Conservation (phyloP, 2,113 vertebrate genomes). For the Brachionichthys hirsutus region DNA sequence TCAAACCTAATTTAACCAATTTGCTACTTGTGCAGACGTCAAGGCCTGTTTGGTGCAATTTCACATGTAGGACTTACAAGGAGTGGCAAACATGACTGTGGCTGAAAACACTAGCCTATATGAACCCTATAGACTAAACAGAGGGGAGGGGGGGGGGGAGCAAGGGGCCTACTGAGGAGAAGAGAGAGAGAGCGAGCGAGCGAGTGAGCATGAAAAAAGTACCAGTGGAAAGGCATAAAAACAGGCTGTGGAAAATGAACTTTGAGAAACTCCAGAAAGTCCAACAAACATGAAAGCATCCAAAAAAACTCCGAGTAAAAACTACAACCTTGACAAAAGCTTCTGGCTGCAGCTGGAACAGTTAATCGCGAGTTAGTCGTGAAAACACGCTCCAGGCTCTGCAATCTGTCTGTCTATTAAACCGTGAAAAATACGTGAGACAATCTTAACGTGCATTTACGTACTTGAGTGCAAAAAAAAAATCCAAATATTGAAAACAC, state of each 20-base stretch:
- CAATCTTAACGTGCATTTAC: too few relatives aligned
- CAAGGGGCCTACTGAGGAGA: conserved; percentile 6
- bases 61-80: not conserved
- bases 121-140: conserved; percentile 41
- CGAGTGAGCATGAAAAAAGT: conserved; percentile 44
- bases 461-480: too few relatives aligned
- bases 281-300: not conserved
- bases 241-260: conserved; percentile 28
- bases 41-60: not conserved
- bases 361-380: conserved; percentile 13
- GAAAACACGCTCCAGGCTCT: conserved; percentile 14
- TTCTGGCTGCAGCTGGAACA: conserved; percentile 36
- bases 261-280: conserved; percentile 32
- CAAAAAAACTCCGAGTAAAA: conserved; percentile 4
- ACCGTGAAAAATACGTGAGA: too few relatives aligned
- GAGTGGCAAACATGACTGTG: conserved; percentile 12
- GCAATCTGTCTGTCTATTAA: not conserved
- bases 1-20: not conserved
- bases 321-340: conserved; percentile 29
- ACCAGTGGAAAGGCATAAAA: conserved; percentile 32
- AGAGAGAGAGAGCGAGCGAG: not conserved
- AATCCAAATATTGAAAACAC: too few relatives aligned
- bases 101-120: conserved; percentile 18
- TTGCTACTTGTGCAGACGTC: not conserved
- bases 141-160: conserved; percentile 13